Evolutionary conservation across 2,888 invertebrate species (phyloP).

Genomic region (Lathronympha strigana): DNA sequence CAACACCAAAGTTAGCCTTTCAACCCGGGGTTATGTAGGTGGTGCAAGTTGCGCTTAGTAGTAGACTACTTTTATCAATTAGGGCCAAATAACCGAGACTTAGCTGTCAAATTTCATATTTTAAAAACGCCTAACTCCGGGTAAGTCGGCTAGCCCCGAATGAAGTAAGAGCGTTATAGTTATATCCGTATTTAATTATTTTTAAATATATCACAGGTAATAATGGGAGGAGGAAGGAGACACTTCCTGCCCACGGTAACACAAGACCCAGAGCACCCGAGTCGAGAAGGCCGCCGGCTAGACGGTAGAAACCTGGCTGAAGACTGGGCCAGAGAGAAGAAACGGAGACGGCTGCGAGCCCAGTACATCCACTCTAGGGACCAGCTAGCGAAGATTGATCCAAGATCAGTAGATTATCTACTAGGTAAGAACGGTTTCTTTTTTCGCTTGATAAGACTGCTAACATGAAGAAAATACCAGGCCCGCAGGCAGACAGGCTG

Average conservation of each 20-base stretch:
- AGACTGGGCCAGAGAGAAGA: constrained; percentile 91
- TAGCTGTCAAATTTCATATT: too few relatives aligned
- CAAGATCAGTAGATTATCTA: constrained; percentile 88
- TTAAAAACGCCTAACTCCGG: too few relatives aligned
- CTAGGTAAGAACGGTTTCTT: constrained; percentile 83
- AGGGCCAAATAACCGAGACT: too few relatives aligned
- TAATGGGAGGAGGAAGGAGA: constrained; percentile 90
- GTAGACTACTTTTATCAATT: too few relatives aligned
- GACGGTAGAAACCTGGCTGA: constrained; percentile 92
- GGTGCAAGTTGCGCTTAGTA: too few relatives aligned
- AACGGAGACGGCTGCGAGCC: constrained; percentile 86
- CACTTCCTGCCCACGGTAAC: constrained; percentile 90
- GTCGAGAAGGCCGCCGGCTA: constrained; percentile 88
- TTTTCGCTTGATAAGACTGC: background rate
- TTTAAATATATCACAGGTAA: constrained; percentile 82
- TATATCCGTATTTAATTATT: too few relatives aligned
- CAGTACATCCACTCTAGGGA: constrained; percentile 90
- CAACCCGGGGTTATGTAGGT: too few relatives aligned
- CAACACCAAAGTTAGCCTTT: too few relatives aligned
- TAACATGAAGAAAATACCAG: too few relatives aligned
- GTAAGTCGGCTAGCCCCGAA: background rate
- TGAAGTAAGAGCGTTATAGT: too few relatives aligned
- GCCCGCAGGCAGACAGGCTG: too few relatives aligned
- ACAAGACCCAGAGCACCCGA: constrained; percentile 87
- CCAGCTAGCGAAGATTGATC: constrained; percentile 88